Evolutionary conservation across 35 echinoderm and acorn worm species (phyloP), one percentile per base, ranked within the genome.

Genomic region (Diadema setosum): DNA sequence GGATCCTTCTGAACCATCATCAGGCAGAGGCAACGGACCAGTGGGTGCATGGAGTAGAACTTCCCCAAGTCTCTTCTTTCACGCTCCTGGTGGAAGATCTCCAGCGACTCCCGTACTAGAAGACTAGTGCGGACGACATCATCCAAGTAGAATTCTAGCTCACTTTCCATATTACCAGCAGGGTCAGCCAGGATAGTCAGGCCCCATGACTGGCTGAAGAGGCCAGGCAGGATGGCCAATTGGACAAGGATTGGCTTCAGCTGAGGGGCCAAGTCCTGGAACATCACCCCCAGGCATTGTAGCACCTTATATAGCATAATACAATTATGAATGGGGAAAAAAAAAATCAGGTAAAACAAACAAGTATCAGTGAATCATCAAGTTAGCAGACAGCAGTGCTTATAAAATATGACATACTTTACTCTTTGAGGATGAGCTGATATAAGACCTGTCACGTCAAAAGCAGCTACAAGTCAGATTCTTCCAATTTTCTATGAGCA

Each of bases 31-130:
- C 80, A 83, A 17, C 88, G 36, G 16, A 90, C 64, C 7, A 90
- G 80, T 1, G 80, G 88, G 52, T 90, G 88, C 43, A 90, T 90
- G 2, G 55, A 67, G 34, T 84, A 90, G 58, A 83, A 65, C 31
- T 63, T 46, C 17, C 84, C 80, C 3, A 46, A 39, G 12, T 63
- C 42, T 5, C 59, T 30, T 3, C 45, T 23, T 29, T 39, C 11
- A 29, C n/a, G 56, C 5, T 7, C 15, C 59, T 90, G 80, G n/a
- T n/a, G n/a, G 42, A 83, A 73, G 39, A 58, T 65, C 8, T 43
- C 27, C 5, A 70, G 42, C 2, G 82, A 41, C 48, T 90, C 88
- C 18, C 81, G 25, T n/a, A 69, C 58, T 0, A 90, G 33, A 36
- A 90, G 88, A 40, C 88, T 70, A 26, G 80, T 83, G 2, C 43